Base-by-base conservation (phyloP, 92 coral and sea anemone genomes). In the Montipora capitata region DNA sequence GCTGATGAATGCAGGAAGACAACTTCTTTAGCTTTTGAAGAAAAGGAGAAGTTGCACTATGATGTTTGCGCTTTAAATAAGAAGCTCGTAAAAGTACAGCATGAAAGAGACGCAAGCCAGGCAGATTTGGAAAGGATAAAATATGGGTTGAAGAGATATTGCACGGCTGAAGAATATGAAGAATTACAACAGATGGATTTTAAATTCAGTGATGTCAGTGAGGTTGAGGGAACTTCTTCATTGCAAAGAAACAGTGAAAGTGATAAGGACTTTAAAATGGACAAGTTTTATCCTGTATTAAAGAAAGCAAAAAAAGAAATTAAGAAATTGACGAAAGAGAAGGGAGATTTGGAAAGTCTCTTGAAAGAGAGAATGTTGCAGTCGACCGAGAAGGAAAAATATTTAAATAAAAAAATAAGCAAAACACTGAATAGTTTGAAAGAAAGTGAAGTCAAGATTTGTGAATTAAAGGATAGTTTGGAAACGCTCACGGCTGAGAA, bases 101-200 rank as follows among this genome's bases (percentile, higher is more conserved):
- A 41, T 20, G 87, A 70, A 72, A 58, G 42, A 10, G 78, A 82
- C 56, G 44, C 48, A 41, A 71, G 59, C 27, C 87, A 57, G 16
- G 78, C 70, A 3, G 43, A 43, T n/a, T 72, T 82, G 14, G 61
- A 41, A 42, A 40, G 74, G 40, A 61, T 82, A 6, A 82, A 82
- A 42, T 10, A 16, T 42, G 68, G 61, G n/a, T 71, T 82, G 3
- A 82, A 72, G 67, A 70, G 20, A 58, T 82, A 45, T 18, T 82
- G 87, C 8, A 82, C 87, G 9, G 87, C 71, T 40, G 71, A 82
- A 18, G 87, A 82, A 11, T 82, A 82, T 71, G 87, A 82, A 58
- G 79, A 82, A 4, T 54, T 82, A 44, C 43, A 82, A 61, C 41
- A 58, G 40, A 38, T 13, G 38, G 40, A 69, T 72, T 82, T 82